Evolutionary conservation across 2,888 invertebrate genomes (phyloP).

Genomic region (Dorcus hopei): DNA sequence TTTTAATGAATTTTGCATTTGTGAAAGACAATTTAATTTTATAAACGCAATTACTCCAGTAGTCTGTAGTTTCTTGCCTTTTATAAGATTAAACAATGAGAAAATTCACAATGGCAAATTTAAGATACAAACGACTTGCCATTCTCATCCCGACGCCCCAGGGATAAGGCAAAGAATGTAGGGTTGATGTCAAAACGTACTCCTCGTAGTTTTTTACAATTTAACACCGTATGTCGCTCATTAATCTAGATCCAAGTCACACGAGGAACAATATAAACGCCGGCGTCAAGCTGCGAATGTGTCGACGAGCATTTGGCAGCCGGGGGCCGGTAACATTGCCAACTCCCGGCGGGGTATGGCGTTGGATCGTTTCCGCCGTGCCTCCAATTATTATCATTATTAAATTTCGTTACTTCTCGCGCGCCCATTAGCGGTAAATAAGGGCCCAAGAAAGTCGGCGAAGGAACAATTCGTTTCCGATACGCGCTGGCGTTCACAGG

Average conservation of each 20-base stretch:
- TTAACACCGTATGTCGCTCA: slow-evolving; percentile 11
- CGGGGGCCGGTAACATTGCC: slow-evolving; percentile 21
- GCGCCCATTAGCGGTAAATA: neutral
- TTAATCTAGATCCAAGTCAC: slow-evolving; percentile 30
- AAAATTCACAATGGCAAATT: too few species aligned
- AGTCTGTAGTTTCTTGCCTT: too few species aligned
- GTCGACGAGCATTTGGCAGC: slow-evolving; percentile 29
- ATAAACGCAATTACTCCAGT: too few species aligned
- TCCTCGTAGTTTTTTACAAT: slow-evolving; percentile 2
- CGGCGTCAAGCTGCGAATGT: slow-evolving; percentile 24
- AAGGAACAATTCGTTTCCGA: too few species aligned
- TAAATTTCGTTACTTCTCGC: neutral
- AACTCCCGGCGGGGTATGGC: slow-evolving; percentile 19
- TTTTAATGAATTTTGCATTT: too few species aligned
- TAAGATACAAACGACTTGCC: too few species aligned
- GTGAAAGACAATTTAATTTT: too few species aligned
- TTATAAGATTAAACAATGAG: too few species aligned
- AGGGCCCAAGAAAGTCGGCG: neutral
- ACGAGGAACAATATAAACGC: slow-evolving; percentile 28
- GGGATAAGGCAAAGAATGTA: too few species aligned
- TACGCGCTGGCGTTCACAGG: too few species aligned
- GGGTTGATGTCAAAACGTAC: too few species aligned
- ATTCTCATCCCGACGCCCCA: too few species aligned
- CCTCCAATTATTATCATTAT: neutral
- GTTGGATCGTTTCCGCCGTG: slow-evolving; percentile 1